phyloP scores from a whole-genome alignment of 2,888 invertebrate species.

The Metopia argyrocephala region DNA sequence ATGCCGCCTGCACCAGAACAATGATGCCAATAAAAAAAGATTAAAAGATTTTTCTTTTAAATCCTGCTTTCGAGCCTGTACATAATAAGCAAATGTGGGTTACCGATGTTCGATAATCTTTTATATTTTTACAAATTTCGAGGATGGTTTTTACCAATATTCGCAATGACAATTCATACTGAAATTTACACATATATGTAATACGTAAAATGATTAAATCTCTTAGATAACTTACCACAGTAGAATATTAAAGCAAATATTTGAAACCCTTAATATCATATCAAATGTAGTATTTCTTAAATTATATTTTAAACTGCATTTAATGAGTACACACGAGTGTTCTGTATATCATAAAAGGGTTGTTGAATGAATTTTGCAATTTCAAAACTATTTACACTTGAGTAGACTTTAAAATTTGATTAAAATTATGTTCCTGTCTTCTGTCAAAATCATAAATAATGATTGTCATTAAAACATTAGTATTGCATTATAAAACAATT shows the following conservation, averaged over 20 bases:
- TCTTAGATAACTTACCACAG: conserved; percentile 15
- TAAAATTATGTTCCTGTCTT: background rate
- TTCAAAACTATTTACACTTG: background rate
- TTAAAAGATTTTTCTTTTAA: background rate
- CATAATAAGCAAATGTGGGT: background rate
- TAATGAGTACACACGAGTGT: no score
- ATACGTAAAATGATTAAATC: conserved; percentile 12
- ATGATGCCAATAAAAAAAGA: background rate
- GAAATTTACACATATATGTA: background rate
- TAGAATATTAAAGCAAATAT: no score
- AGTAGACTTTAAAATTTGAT: background rate
- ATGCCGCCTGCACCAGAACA: conserved; percentile 35
- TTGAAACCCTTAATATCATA: background rate
- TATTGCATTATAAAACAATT: no score
- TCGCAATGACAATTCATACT: background rate
- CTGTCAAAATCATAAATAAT: background rate
- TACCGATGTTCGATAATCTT: background rate
- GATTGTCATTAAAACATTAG: background rate
- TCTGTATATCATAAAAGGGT: background rate
- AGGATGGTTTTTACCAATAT: conserved; percentile 5
- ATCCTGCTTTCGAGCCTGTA: no score
- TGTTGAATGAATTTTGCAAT: background rate
- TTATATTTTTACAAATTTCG: conserved; percentile 2
- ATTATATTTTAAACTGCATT: no score
- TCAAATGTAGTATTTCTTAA: background rate